These are phyloP conservation scores for Barbus barbus DNA, from an alignment of 2,113 vertebrate genomes.

Conservation along the genomic window DNA sequence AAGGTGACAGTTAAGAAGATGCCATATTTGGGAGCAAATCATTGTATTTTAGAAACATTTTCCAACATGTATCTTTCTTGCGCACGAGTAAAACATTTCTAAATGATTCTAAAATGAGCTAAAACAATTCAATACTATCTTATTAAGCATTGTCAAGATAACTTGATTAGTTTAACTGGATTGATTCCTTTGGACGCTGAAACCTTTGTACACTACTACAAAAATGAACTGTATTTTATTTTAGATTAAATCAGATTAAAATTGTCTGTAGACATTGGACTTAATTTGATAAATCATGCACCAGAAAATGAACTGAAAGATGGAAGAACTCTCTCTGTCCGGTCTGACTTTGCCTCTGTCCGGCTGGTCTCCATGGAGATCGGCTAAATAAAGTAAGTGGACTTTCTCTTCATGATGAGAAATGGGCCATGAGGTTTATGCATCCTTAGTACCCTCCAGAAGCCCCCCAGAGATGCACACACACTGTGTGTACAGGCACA, in stretches of 20 bases:
- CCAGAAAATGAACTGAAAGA: constrained; percentile 6
- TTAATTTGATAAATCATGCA: neutral
- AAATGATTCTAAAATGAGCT: neutral
- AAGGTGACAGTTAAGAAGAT: neutral
- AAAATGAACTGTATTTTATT: neutral
- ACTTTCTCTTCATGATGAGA: constrained; percentile 59
- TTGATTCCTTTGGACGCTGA: neutral
- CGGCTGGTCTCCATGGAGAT: constrained; percentile 57
- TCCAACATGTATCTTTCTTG: neutral
- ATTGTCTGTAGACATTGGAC: neutral
- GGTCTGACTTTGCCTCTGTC: constrained; percentile 72
- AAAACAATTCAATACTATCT: neutral
- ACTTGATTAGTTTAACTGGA: neutral
- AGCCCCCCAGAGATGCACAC: constrained; percentile 39
- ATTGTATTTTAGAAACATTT: neutral
- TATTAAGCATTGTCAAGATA: neutral
- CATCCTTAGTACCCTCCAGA: constrained; percentile 63
- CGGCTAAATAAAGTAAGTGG: constrained; percentile 73
- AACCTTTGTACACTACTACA: neutral
- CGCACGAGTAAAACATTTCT: neutral
- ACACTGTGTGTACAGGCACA: constrained; percentile 13
- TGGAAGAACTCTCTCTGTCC: constrained; percentile 28
- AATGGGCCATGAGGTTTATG: constrained; percentile 71
- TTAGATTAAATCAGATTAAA: neutral
- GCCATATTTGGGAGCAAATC: neutral